These are phyloP conservation scores for Gymnarchus niloticus DNA, from an alignment of 2,113 vertebrate genomes.

Conservation along the genomic window DNA sequence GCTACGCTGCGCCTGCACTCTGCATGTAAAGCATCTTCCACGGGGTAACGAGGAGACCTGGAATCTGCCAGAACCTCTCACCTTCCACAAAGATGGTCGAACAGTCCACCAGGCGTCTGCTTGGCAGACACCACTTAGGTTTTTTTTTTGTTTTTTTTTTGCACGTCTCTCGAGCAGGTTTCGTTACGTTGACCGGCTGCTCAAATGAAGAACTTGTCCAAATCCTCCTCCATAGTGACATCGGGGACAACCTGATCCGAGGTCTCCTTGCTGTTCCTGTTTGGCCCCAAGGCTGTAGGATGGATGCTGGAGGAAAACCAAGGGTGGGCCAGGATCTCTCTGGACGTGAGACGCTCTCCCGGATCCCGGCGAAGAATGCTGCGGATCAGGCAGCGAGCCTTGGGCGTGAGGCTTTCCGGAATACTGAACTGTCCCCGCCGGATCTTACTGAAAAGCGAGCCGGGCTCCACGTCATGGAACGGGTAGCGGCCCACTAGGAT, in stretches of 20 bases:
- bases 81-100: too few relatives aligned
- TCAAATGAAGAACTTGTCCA: constrained; percentile 98
- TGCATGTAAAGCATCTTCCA: constrained; percentile 54
- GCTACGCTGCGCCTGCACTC: constrained; percentile 67
- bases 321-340: constrained; percentile 95
- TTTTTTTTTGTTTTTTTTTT: constrained; percentile 42
- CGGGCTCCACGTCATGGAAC: constrained; percentile 96
- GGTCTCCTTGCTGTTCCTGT: constrained; percentile 72
- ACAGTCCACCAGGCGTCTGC: constrained; percentile 47
- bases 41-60: constrained; percentile 41
- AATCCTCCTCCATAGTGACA: constrained; percentile 94
- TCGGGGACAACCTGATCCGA: constrained; percentile 96
- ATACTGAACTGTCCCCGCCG: constrained; percentile 97
- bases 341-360: constrained; percentile 88
- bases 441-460: constrained; percentile 97
- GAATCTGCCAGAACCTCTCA: constrained; percentile 58
- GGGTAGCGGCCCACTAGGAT: constrained; percentile 98
- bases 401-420: constrained; percentile 92
- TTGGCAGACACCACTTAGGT: too few relatives aligned
- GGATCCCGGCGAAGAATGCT: constrained; percentile 93
- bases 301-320: constrained; percentile 88
- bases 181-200: constrained; percentile 53
- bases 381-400: constrained; percentile 98
- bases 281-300: constrained; percentile 63
- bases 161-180: constrained; percentile 50